Evolutionary conservation across 2,888 invertebrate genomes (phyloP).

Genomic region (Euzophera pinguis): DNA sequence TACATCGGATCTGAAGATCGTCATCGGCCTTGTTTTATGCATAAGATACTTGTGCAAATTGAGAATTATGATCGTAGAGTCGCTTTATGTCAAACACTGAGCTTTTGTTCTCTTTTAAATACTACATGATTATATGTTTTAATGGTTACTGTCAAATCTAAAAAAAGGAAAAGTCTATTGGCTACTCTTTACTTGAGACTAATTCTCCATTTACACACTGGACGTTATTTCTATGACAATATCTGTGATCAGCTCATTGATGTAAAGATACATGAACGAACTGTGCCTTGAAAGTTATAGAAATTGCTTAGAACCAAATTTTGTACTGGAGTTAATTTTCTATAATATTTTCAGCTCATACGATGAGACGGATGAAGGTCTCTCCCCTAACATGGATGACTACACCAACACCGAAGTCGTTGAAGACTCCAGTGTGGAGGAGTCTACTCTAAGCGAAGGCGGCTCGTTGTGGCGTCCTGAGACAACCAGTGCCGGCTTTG

Average conservation of each 20-base stretch:
- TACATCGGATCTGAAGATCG: constrained; percentile 22
- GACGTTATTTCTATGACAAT: background rate
- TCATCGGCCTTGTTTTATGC: background rate
- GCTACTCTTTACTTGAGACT: background rate
- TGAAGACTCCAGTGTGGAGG: constrained; percentile 71
- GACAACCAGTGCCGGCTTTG: constrained; percentile 43
- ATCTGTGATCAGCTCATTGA: background rate
- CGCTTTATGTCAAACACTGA: too few species aligned
- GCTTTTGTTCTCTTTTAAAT: too few species aligned
- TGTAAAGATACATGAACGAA: background rate
- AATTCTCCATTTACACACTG: background rate
- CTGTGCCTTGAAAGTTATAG: background rate
- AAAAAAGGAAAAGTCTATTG: too few species aligned
- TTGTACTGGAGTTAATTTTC: background rate
- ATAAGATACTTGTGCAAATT: background rate
- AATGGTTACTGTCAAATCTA: too few species aligned
- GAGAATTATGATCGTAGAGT: background rate
- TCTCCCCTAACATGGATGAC: constrained; percentile 84
- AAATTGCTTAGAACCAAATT: too few species aligned
- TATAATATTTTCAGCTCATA: constrained; percentile 78
- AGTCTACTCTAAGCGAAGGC: constrained; percentile 62
- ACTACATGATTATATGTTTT: too few species aligned
- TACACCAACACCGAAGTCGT: constrained; percentile 73
- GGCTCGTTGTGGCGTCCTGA: constrained; percentile 32
- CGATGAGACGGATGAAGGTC: constrained; percentile 84